Conservation (phyloP, 2,888 invertebrate species). For the Dynastes maya region DNA sequence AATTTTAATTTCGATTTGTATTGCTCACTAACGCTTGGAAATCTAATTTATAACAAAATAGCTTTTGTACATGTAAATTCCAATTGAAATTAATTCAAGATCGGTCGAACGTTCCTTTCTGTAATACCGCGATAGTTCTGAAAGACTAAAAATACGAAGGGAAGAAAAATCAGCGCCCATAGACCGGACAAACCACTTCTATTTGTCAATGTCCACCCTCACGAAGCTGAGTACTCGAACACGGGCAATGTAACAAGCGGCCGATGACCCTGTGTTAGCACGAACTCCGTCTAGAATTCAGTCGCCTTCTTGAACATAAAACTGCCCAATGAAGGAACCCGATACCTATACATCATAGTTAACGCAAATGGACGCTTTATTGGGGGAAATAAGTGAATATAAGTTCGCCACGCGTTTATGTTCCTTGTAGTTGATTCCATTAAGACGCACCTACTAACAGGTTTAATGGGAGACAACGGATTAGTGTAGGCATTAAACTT, state of each 20-base stretch:
- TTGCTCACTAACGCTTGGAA: background rate
- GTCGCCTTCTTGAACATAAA: constrained; percentile 38
- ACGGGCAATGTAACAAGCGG: constrained; percentile 35
- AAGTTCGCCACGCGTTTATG: too few species aligned
- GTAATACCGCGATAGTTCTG: background rate
- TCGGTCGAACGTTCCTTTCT: background rate
- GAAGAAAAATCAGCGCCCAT: constrained; percentile 26
- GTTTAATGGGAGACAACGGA: too few species aligned
- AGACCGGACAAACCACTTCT: constrained; percentile 41
- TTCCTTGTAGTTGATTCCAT: too few species aligned
- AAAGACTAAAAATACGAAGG: constrained; percentile 1
- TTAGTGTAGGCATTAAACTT: too few species aligned
- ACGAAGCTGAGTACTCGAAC: constrained; percentile 64
- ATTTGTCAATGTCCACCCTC: constrained; percentile 63
- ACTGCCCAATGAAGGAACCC: constrained; percentile 24
- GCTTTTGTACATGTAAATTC: background rate
- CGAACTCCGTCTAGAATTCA: constrained; percentile 22
- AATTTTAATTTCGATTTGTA: background rate
- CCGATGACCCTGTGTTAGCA: constrained; percentile 32
- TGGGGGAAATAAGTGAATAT: constrained; percentile 27
- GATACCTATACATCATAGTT: constrained; percentile 42
- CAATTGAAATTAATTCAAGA: background rate
- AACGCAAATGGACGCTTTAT: constrained; percentile 33
- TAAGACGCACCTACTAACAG: too few species aligned
- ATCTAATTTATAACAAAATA: background rate